phyloP scores from a whole-genome alignment of 2,797 vertebrate species.

The Anas acuta region DNA sequence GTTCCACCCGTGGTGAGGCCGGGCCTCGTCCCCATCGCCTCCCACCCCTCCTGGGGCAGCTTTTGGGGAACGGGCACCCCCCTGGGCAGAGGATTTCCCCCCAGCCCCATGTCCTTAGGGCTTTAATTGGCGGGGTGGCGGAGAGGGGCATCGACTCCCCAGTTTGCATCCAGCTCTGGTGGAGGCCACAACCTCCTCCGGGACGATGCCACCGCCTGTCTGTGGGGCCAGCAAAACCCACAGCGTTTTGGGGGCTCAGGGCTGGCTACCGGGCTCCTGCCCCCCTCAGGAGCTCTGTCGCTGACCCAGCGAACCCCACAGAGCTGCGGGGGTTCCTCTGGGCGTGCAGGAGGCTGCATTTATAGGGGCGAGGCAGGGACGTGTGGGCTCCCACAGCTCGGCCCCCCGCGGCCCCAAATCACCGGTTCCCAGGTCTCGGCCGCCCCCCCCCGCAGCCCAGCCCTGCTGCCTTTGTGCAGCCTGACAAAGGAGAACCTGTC shows the following conservation, averaged over 20 bases:
- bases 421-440: neutral
- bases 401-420: neutral
- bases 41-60: neutral
- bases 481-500: slow-evolving; percentile 58
- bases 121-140: accelerated
- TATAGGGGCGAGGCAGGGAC: neutral
- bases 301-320: neutral
- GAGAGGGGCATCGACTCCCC: neutral
- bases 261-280: neutral
- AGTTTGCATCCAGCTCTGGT: accelerated
- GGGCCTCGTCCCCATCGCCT: neutral
- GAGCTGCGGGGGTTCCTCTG: neutral
- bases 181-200: neutral
- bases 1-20: neutral
- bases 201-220: no score
- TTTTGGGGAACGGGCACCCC: accelerated
- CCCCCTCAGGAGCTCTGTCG: neutral
- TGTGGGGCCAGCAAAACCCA: neutral
- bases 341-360: neutral
- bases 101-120: neutral
- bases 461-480: slow-evolving; percentile 39
- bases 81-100: neutral
- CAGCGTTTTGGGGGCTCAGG: neutral
- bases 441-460: neutral
- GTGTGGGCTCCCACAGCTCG: accelerated